These are phyloP conservation scores for Brachionus rubens DNA, from an alignment of 1,140 invertebrate species.

Conservation along the genomic window DNA sequence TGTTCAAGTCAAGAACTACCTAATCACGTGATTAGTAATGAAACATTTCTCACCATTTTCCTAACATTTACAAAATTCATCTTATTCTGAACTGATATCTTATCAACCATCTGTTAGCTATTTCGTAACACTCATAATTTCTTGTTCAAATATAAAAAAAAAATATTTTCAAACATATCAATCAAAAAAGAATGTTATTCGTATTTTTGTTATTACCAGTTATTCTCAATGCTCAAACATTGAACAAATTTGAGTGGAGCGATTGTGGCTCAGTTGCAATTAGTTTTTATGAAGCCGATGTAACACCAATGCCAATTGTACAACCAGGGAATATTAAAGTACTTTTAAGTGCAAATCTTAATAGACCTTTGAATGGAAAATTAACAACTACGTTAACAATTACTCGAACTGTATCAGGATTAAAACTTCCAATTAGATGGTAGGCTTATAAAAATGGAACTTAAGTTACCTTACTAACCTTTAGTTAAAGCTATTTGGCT, in stretches of 20 bases:
- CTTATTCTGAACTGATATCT: too few relatives aligned
- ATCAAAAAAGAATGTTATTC: too few relatives aligned
- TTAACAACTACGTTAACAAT: constrained; percentile 5
- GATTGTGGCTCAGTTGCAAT: constrained; percentile 20
- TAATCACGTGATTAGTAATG: too few relatives aligned
- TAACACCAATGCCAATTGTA: constrained; percentile 45
- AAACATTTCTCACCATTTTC: too few relatives aligned
- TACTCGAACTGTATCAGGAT: constrained; percentile 20
- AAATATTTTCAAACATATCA: too few relatives aligned
- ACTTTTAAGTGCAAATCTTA: neutral
- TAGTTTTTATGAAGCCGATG: neutral
- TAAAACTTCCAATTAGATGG: constrained; percentile 45
- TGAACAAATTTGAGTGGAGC: constrained; percentile 30
- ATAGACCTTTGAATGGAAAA: neutral
- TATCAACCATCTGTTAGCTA: too few relatives aligned
- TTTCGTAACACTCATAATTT: too few relatives aligned
- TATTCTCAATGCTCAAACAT: constrained; percentile 14
- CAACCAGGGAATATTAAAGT: constrained; percentile 18
- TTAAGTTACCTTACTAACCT: neutral
- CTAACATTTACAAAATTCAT: too few relatives aligned
- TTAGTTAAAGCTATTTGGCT: constrained; percentile 16
- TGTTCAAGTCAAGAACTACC: too few relatives aligned
- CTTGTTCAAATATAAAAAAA: too few relatives aligned
- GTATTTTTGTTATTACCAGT: neutral
- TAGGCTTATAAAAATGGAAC: neutral